A percentile compares a stretch with the other conserved stretches of the same genome.
phyloP scores from a whole-genome alignment of 1,140 invertebrate species.

The Drosophila triauraria region DNA sequence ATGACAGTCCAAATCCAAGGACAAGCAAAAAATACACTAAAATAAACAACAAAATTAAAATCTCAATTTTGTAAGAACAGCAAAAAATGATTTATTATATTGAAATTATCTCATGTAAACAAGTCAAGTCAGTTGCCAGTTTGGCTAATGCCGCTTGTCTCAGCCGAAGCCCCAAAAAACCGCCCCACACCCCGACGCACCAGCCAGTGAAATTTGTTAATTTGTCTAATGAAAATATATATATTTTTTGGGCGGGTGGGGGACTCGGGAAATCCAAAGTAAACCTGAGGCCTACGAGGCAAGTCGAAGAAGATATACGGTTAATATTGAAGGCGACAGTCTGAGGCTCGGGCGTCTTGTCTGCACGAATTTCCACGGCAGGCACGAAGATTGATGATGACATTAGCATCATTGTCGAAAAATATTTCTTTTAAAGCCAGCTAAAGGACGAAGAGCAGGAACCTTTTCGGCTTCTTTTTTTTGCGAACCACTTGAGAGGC shows the following conservation, averaged over 20 bases:
- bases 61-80: slow-evolving; percentile 41
- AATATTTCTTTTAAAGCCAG: slow-evolving; percentile 67
- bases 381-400: slow-evolving; percentile 84
- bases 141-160: slow-evolving; percentile 80
- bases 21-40: slow-evolving; percentile 31
- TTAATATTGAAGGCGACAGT: slow-evolving; percentile 57
- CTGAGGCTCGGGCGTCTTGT: slow-evolving; percentile 53
- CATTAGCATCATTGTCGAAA: slow-evolving; percentile 84
- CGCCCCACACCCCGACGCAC: slow-evolving; percentile 14
- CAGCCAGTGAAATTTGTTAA: slow-evolving; percentile 73
- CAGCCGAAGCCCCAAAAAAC: slow-evolving; percentile 25
- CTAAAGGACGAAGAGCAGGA: slow-evolving; percentile 45
- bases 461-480: slow-evolving; percentile 58
- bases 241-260: slow-evolving; percentile 10
- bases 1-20: slow-evolving; percentile 73
- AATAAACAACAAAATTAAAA: slow-evolving; percentile 36
- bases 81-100: slow-evolving; percentile 81
- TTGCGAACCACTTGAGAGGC: slow-evolving; percentile 38
- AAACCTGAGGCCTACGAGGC: slow-evolving; percentile 59
- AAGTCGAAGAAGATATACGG: slow-evolving; percentile 44
- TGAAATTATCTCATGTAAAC: slow-evolving; percentile 84
- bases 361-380: slow-evolving; percentile 51
- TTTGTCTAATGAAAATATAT: slow-evolving; percentile 83
- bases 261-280: slow-evolving; percentile 32
- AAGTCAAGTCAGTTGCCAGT: slow-evolving; percentile 78